Percentiles rank a stretch among this genome's conserved stretches.
These are phyloP conservation scores for Istiophorus platypterus DNA, from an alignment of 2,113 vertebrate genomes.

Conservation along the genomic window DNA sequence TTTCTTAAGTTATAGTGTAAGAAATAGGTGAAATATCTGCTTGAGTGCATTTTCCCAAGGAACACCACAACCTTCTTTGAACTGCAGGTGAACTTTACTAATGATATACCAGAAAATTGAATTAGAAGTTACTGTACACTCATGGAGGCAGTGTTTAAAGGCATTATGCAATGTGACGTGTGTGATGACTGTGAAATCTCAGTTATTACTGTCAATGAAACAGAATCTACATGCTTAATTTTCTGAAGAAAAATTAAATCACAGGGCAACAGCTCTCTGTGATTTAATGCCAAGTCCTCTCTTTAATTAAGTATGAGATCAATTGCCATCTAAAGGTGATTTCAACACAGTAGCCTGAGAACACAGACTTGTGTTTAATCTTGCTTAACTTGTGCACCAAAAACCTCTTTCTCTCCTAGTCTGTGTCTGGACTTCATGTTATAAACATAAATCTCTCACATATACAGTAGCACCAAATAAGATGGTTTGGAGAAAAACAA, in stretches of 20 bases:
- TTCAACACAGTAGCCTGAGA: not conserved
- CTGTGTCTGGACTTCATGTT: not conserved
- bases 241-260: not conserved
- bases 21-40: not conserved
- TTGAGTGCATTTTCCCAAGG: not conserved
- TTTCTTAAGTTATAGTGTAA: not conserved
- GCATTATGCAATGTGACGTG: conserved; percentile 1
- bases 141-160: not conserved
- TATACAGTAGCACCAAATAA: conserved; percentile 30
- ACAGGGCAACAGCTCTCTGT: not conserved
- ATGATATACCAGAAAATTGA: not conserved
- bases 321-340: not conserved
- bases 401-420: not conserved
- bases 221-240: not conserved
- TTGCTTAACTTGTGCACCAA: not conserved
- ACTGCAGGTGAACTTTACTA: not conserved
- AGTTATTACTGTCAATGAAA: not conserved
- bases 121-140: not conserved
- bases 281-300: conserved; percentile 17
- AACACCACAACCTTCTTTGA: not conserved
- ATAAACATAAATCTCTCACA: not conserved
- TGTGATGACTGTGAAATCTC: not conserved
- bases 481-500: not conserved
- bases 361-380: not conserved
- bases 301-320: conserved; percentile 26